Evolutionary conservation across 2,797 vertebrate genomes (phyloP), one percentile per base, ranked within the genome.

Genomic region (Forpus xanthops): DNA sequence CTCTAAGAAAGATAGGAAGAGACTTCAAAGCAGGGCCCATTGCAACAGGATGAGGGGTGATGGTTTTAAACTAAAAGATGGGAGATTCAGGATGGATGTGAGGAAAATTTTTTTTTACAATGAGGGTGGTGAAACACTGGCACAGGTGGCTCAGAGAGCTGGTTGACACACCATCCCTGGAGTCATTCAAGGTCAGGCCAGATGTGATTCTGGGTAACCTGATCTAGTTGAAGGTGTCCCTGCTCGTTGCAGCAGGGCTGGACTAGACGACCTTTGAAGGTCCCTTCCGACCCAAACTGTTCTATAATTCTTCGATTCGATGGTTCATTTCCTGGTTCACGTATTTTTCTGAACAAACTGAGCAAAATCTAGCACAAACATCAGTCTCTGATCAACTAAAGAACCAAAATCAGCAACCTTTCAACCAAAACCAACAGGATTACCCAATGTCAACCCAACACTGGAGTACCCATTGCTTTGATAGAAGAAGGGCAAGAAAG

Each of bases 341-440:
- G 27, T 56, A 62, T 41, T 53, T 87, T 88, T 24, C 37, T 87
- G 65, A 92, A 78, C 20, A 71, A 91, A 90, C 39, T 79, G 42
- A 92, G 81, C 8, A 79, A 88, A 90, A 81, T 39, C 42, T 93
- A 68, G 76, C 67, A 92, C 47, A 80, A 90, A 70, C 72, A 84
- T 76, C 39, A 66, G n/a, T 39, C 30, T 82, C 66, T 60, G 45
- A 64, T 76, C 55, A 73, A 28, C 39, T 35, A 5, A 66, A 79
- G 60, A 87, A 85, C 27, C 23, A 53, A 93, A 79, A 11, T 9
- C 70, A 17, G 52, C 81, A 87, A 85, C 24, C 50, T 73, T 93
- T 89, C 67, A 90, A 28, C 5, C 5, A 4, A 82, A 79, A 84
- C 52, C 28, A 77, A 74, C 33, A 73, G 64, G 33, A 90, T 66